Conservation (phyloP, 2,888 invertebrate genomes). For the Bursaphelenchus okinawaensis region DNA sequence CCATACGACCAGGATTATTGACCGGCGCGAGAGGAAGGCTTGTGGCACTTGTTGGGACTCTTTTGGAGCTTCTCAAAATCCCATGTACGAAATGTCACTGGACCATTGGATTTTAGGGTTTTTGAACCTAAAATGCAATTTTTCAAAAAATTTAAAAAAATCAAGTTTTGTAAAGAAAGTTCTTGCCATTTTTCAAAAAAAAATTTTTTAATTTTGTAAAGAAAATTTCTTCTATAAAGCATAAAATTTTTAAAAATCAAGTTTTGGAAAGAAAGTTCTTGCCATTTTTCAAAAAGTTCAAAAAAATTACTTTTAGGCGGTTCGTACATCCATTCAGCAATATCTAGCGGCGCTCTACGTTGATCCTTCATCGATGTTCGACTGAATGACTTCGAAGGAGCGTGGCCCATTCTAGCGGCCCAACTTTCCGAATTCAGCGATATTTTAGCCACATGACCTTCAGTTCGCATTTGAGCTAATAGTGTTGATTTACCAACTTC, state of each 20-base stretch:
- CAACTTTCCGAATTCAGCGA: slow-evolving; percentile 67
- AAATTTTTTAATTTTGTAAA: no score
- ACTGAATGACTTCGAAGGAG: slow-evolving; percentile 66
- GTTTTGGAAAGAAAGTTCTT: no score
- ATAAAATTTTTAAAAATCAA: no score
- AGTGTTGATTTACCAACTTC: slow-evolving; percentile 81
- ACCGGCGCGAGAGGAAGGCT: slow-evolving; percentile 89
- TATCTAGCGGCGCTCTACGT: slow-evolving; percentile 69
- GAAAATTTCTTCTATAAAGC: no score
- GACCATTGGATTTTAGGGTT: slow-evolving; percentile 66
- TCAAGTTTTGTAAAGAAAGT: no score
- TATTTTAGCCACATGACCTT: slow-evolving; percentile 69
- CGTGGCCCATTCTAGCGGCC: slow-evolving; percentile 88
- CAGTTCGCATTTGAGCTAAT: slow-evolving; percentile 74
- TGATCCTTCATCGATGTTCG: not conserved
- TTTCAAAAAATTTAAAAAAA: no score
- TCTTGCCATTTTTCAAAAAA: no score
- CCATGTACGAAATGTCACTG: slow-evolving; percentile 83
- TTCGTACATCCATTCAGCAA: slow-evolving; percentile 67
- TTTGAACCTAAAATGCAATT: no score
- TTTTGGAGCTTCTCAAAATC: slow-evolving; percentile 82
- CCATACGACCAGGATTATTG: slow-evolving; percentile 91
- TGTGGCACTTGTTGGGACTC: slow-evolving; percentile 98
- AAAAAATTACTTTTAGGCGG: slow-evolving; percentile 18
- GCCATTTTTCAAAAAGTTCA: no score